Conservation (phyloP, 2,797 vertebrate genomes). For the Poeciliopsis paucimaculata region DNA sequence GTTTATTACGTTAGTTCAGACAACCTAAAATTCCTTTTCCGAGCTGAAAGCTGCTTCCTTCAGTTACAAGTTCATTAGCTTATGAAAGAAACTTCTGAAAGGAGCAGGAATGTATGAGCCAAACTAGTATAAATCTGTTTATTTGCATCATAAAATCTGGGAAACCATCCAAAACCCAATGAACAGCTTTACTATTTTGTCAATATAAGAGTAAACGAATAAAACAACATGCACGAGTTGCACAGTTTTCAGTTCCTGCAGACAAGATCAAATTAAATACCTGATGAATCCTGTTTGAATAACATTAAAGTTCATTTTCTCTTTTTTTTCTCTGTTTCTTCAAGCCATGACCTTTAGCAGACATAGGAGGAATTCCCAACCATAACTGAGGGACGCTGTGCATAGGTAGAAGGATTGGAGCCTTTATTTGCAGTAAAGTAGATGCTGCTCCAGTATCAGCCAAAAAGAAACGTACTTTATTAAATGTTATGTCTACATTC, state of each 20-base stretch:
- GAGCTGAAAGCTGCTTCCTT: background rate
- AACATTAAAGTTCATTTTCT: background rate
- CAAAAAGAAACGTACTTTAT: background rate
- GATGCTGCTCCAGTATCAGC: background rate
- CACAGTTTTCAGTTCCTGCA: background rate
- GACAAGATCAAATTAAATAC: background rate
- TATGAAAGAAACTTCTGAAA: background rate
- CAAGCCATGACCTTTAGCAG: background rate
- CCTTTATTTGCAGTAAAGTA: background rate
- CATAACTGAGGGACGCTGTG: background rate
- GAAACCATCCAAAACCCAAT: constrained; percentile 16
- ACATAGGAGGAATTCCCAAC: background rate
- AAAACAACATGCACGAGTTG: background rate
- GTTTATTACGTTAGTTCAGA: background rate
- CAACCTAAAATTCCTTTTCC: background rate
- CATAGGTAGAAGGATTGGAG: background rate
- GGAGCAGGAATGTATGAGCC: background rate
- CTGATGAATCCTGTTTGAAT: background rate
- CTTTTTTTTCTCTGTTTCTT: background rate
- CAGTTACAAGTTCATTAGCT: background rate
- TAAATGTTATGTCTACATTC: background rate
- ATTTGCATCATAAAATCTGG: constrained; percentile 19
- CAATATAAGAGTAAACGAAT: constrained; percentile 12
- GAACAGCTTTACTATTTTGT: constrained; percentile 24
- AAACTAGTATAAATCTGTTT: background rate